These are phyloP conservation scores for Drosophila phalerata DNA, from an alignment of 2,888 invertebrate genomes.

Conservation along the genomic window DNA sequence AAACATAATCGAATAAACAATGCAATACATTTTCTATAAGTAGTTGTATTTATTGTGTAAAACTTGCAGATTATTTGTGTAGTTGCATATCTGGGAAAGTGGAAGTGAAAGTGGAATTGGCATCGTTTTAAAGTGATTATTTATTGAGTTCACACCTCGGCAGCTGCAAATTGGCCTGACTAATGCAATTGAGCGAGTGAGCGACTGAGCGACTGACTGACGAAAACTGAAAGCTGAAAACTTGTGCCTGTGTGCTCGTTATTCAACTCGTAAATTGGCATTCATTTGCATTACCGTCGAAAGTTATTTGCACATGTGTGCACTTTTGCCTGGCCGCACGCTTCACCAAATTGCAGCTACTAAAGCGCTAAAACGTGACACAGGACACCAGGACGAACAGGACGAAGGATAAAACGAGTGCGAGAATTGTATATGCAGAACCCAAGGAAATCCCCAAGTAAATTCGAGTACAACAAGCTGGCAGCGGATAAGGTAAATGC, in stretches of 20 bases:
- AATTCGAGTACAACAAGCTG: conserved; percentile 63
- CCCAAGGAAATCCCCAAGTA: conserved; percentile 51
- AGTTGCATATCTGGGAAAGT: neutral
- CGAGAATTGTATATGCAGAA: neutral
- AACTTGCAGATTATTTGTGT: neutral
- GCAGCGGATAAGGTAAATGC: conserved; percentile 33
- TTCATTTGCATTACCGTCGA: conserved; percentile 79
- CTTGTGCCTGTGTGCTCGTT: neutral
- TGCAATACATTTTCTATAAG: neutral
- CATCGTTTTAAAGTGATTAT: conserved; percentile 34
- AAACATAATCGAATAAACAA: neutral
- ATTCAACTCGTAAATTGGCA: conserved; percentile 72
- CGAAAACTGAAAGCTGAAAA: conserved; percentile 24
- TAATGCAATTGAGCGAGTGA: conserved; percentile 54
- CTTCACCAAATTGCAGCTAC: conserved; percentile 72
- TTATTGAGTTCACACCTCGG: conserved; percentile 66
- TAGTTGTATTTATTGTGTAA: neutral
- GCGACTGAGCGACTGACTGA: conserved; percentile 14
- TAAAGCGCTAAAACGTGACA: conserved; percentile 76
- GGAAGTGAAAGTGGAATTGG: neutral
- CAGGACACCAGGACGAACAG: conserved; percentile 51
- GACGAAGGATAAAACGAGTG: neutral
- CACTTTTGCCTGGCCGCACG: conserved; percentile 64
- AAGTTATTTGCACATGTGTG: conserved; percentile 78
- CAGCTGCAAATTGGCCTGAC: conserved; percentile 60